Base-by-base conservation (phyloP, 2,797 vertebrate species). In the Enteromius afrohamiltoni region DNA sequence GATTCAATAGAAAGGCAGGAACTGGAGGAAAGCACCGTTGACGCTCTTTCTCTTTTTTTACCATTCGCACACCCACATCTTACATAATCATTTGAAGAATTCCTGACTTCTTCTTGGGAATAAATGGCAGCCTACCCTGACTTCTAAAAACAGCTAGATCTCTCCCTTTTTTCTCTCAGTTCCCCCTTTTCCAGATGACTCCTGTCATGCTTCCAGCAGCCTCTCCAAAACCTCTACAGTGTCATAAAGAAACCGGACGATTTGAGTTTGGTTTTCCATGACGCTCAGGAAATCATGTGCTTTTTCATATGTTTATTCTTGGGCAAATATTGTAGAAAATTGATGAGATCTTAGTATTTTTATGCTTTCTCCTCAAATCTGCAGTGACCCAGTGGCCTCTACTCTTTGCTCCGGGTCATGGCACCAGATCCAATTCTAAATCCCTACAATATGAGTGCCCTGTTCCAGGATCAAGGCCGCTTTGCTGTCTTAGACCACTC, bases 81-180 rank as follows among this genome's bases (percentile, higher is more conserved):
- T 83, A 69, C 77, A 69, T 79, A 86, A 83, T 80, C 80, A 60
- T 74, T 83, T 34, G 67, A 67, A 79, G 60, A 79, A 85, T 62
- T 55, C 19, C 53, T 14, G 6, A 67, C 13, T 31, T 55, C 34
- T 79, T 73, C 73, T 60, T 53, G 47, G 62, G 51, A 83, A 71
- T 77, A 77, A 87, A 37, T 76, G 71, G 73, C 67, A 80, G 65
- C 51, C 49, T 70, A 42, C 58, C n/a, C 67, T 70, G 45, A 37
- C 40, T 77, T 85, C 45, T 65, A 78, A 34, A 29, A 78, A 84
- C 85, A 74, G 75, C 79, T 87, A 70, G 60, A 83, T 40, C 40
- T 51, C 26, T 83, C 49, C 55, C 11, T 51, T 70, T 49, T 58
- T 85, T 84, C 10, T 79, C 23, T 67, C 64, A 45, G 16, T 55